These are phyloP conservation scores for Cryptus viduatorius DNA, from an alignment of 2,888 invertebrate genomes.

Conservation along the genomic window DNA sequence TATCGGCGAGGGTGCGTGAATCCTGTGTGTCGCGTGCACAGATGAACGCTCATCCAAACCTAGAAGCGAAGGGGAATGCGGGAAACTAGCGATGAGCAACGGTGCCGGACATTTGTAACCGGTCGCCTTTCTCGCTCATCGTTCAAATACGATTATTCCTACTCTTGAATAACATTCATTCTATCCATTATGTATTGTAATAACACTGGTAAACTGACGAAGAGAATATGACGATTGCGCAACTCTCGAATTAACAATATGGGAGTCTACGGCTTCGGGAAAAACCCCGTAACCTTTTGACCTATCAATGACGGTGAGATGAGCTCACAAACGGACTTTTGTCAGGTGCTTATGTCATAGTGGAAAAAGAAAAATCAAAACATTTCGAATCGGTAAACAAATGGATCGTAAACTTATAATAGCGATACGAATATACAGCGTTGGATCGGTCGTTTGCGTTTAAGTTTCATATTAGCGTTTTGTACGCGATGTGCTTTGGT, in stretches of 20 bases:
- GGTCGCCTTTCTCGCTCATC: slow-evolving; percentile 5
- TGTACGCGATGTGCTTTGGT: not conserved
- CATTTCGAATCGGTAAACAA: not conserved
- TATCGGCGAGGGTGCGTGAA: slow-evolving; percentile 39
- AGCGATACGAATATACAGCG: not conserved
- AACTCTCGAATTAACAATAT: not conserved
- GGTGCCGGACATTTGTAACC: slow-evolving; percentile 23
- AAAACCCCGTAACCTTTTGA: not conserved
- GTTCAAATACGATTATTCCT: slow-evolving; percentile 13
- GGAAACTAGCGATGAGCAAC: not conserved
- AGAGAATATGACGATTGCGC: not conserved
- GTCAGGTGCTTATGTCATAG: too few species aligned
- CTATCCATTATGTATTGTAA: slow-evolving; percentile 9
- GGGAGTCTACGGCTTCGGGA: not conserved
- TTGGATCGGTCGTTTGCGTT: not conserved
- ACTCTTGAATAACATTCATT: not conserved
- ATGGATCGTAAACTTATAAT: not conserved
- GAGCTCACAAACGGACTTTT: too few species aligned
- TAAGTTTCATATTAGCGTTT: slow-evolving; percentile 3
- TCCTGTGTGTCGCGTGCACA: slow-evolving; percentile 34
- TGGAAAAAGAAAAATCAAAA: not conserved
- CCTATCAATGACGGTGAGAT: too few species aligned
- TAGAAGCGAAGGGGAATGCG: slow-evolving; percentile 6
- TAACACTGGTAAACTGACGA: not conserved
- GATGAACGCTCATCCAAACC: slow-evolving; percentile 23